Evolutionary conservation across 2,113 vertebrate genomes (phyloP).

Genomic region (Ailurus styani): DNA sequence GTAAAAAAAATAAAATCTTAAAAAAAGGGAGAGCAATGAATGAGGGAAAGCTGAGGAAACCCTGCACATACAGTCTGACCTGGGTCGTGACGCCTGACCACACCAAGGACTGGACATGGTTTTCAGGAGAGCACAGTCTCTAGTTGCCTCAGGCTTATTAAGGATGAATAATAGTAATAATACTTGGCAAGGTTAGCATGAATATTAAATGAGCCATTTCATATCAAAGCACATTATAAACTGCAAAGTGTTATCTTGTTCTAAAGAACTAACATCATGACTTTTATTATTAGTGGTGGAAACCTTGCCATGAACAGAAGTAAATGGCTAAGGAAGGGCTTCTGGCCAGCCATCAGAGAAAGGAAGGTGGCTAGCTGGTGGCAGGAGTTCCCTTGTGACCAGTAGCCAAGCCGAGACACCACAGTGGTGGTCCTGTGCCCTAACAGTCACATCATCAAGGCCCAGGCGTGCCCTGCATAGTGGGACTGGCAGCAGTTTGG

Average conservation of each 20-base stretch:
- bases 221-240: neutral
- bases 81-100: too few species aligned
- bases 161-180: neutral
- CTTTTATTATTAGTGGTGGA: neutral
- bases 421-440: rapidly evolving
- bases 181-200: neutral
- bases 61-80: rapidly evolving
- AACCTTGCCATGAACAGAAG: neutral
- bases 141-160: neutral
- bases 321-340: neutral
- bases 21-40: neutral
- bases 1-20: neutral
- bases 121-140: neutral
- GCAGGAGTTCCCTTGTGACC: neutral
- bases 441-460: neutral
- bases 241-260: neutral
- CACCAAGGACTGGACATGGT: too few species aligned
- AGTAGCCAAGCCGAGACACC: neutral
- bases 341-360: neutral
- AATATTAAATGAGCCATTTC: neutral
- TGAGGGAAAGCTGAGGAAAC: neutral
- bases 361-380: neutral
- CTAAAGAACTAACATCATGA: neutral
- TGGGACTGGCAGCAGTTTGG: neutral
- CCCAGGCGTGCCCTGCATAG: neutral